Conservation (phyloP, 2,113 vertebrate genomes). For the Otolemur garnettii region DNA sequence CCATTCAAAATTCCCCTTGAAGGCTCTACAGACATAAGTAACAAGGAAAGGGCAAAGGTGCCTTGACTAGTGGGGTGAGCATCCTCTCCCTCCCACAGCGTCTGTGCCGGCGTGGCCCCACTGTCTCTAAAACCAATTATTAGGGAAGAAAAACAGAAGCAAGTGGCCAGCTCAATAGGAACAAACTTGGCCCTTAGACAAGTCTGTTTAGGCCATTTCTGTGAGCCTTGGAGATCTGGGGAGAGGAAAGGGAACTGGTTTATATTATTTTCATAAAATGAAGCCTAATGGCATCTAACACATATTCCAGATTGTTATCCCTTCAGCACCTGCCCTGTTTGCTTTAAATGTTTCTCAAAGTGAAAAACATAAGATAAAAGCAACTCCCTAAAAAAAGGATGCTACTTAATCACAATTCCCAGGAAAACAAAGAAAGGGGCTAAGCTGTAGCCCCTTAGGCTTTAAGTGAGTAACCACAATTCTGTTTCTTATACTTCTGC, state of each 20-base stretch:
- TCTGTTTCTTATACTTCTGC: not conserved
- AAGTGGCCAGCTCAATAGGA: not conserved
- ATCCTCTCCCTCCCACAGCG: fast-evolving
- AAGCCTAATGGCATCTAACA: not conserved
- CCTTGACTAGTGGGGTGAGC: no score
- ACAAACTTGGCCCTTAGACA: not conserved
- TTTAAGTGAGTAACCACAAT: not conserved
- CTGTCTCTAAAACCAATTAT: not conserved
- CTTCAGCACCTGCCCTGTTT: not conserved
- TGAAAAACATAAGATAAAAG: not conserved
- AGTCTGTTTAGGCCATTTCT: not conserved
- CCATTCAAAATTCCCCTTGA: not conserved
- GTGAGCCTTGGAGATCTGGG: not conserved
- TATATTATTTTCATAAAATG: not conserved
- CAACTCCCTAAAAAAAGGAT: not conserved
- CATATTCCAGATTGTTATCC: not conserved
- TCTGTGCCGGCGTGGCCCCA: no score
- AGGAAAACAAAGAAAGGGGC: not conserved
- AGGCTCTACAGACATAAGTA: not conserved
- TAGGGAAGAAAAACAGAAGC: not conserved
- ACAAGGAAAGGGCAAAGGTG: not conserved
- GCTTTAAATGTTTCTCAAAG: not conserved
- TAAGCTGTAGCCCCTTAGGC: no score
- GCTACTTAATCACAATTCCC: not conserved
- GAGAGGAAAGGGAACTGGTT: not conserved